Base-by-base conservation (phyloP, 2,797 vertebrate species). In the Limosa lapponica region DNA sequence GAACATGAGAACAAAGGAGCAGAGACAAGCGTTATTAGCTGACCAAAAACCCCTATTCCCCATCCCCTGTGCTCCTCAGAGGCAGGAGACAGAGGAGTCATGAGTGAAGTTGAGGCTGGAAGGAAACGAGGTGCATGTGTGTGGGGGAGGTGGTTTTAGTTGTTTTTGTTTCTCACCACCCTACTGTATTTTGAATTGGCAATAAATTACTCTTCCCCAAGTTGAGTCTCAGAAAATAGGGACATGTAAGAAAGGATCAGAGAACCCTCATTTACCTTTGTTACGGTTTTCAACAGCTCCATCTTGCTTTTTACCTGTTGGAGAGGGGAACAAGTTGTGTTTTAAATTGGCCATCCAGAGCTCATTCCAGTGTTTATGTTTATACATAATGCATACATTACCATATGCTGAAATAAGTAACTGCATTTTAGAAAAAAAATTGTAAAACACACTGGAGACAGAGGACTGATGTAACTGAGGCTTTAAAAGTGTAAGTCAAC, bases 271-370 rank as follows among this genome's bases (percentile, higher is more conserved):
- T 97, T 98, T 98, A 99, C 99, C 99, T 99, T 99, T 99, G 97
- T 99, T 99, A 90, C 99, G 98, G 97, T 99, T 99, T 98, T 99
- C 99, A 97, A 99, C 98, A 94, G 99, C 98, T 95, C 98, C 99
- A 83, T 99, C 99, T 98, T 99, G 99, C 97, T 99, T 99, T 98
- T 99, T 99, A 98, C 98, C 99, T 99, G 97, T 89, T 70, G 91
- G 87, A 96, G 96, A 97, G 78, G 62, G 93, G 75, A 91, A 96
- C 12, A 80, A 82, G 34, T 51, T 81, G 27, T n/a, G 15, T 49
- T 91, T 95, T 66, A 91, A 78, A 43, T 3, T 36, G 34, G 7
- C 44, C 59, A 11, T n/a, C 13, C n/a, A 57, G 19, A 87, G 55
- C 55, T 69, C 5, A 55, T 32, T 25, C 44, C 34, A 48, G 39